Base-by-base conservation (phyloP, 2,888 invertebrate species). In the Teleogryllus oceanicus region DNA sequence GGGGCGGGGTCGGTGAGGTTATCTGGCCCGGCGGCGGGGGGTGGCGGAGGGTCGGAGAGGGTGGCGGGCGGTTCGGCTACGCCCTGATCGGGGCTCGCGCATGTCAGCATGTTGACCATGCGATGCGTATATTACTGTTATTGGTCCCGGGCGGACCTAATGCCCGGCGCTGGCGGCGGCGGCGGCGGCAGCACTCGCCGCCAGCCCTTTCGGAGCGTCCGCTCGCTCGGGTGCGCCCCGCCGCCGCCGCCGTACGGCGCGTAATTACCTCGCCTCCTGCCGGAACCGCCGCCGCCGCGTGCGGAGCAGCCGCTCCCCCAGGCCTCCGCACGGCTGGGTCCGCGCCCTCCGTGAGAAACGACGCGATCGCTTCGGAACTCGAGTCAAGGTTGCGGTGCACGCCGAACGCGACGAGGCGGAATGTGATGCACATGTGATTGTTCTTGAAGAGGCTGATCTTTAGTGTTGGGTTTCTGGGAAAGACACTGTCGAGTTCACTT, bases 81-180 rank as follows among this genome's bases (percentile, higher is more conserved):
- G 50, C 76, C 62, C 62, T 62, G 62, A 62, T 62, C 62, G 62
- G 51, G 79, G 79, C 21, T 50, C 76, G 79, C 49, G 76, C 79
- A 75, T 79, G 79, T 79, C 79, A 76, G 79, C 79, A 50, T 62
- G 62, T 62, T 62, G 62, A 62, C 62, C 62, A 62, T 62, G 62
- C 62, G 62, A 62, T 62, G 62, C 62, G 62, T 62, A 62, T 62
- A 62, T 62, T 62, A 62, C 62, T 62, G 62, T 62, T 62, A 62
- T 62, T 62, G 62, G 62, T 62, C 13, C 62, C 11, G 62, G 62
- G 16, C 62, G 62, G 62, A 62, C 62, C 62, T 62, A 62, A 62
- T 62, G 62, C 62, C 62, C 16, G 62, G 13, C n/a, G 37, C 37
- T 37, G 24, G 24, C 24, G 24, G 37, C 37, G 37, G 37, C 37